These are phyloP conservation scores for Pseudorectes ferrugineus DNA, from an alignment of 2,113 vertebrate genomes.

Conservation along the genomic window DNA sequence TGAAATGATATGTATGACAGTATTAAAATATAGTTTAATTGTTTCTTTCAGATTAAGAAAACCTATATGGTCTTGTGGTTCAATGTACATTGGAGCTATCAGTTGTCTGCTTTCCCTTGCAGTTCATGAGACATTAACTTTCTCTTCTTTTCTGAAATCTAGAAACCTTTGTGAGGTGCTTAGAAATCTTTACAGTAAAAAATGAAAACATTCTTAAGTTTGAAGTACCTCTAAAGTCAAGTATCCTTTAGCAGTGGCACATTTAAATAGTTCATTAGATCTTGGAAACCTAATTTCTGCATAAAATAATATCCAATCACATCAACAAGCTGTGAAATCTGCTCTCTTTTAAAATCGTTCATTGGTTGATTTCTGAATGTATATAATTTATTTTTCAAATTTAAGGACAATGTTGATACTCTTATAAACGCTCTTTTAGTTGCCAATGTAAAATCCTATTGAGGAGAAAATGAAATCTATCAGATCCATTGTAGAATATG, in stretches of 20 bases:
- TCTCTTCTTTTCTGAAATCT: neutral
- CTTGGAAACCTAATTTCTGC: neutral
- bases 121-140: neutral
- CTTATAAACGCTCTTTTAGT: neutral
- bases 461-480: neutral
- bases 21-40: neutral
- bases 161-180: neutral
- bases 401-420: neutral
- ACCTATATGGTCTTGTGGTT: neutral
- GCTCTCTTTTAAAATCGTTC: neutral
- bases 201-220: neutral
- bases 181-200: neutral
- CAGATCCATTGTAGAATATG: neutral
- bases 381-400: neutral
- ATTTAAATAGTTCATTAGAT: neutral
- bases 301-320: neutral
- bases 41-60: neutral
- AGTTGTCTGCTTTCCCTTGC: neutral
- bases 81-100: neutral
- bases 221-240: neutral
- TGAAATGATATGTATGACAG: neutral
- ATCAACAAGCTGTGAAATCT: neutral
- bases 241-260: neutral
- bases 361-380: neutral
- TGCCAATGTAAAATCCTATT: neutral